Percentiles rank a stretch among this genome's conserved stretches.
These are phyloP conservation scores for Drosophila emarginata DNA, from an alignment of 2,888 invertebrate genomes.

Conservation along the genomic window DNA sequence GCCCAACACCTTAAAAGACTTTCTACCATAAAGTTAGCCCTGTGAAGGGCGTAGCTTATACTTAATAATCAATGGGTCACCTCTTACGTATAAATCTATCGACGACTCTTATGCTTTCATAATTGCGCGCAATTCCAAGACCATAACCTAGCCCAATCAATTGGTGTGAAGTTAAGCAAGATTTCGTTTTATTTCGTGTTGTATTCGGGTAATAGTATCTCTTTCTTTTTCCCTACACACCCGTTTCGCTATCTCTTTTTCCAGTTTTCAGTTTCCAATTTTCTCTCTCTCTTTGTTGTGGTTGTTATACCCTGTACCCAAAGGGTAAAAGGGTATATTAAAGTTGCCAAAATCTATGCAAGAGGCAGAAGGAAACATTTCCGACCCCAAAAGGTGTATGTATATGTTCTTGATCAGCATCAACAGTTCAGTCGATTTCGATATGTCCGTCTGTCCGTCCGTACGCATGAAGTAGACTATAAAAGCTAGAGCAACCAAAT, in stretches of 20 bases:
- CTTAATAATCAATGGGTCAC: slow-evolving; percentile 66
- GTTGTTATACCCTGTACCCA: background rate
- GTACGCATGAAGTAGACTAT: too few relatives aligned
- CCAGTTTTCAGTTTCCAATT: too few relatives aligned
- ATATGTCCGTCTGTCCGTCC: too few relatives aligned
- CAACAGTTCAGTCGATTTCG: too few relatives aligned
- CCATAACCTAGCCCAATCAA: slow-evolving; percentile 54
- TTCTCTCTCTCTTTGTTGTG: too few relatives aligned
- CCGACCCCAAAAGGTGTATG: background rate
- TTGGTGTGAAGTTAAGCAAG: slow-evolving; percentile 54
- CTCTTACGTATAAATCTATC: slow-evolving; percentile 54
- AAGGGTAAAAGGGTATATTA: background rate
- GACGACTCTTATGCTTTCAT: slow-evolving; percentile 56
- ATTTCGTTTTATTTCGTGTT: slow-evolving; percentile 48
- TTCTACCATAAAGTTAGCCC: slow-evolving; percentile 51
- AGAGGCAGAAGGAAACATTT: slow-evolving; percentile 3
- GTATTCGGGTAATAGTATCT: slow-evolving; percentile 37
- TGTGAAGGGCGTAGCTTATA: slow-evolving; percentile 60
- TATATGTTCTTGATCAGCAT: background rate
- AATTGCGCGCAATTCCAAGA: slow-evolving; percentile 48
- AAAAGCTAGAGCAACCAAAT: too few relatives aligned
- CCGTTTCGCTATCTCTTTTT: background rate
- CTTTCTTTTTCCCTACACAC: slow-evolving; percentile 14
- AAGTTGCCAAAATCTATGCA: background rate
- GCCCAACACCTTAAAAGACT: slow-evolving; percentile 52